Conservation (phyloP, 2,888 invertebrate genomes). For the Dastarcus helophoroides region DNA sequence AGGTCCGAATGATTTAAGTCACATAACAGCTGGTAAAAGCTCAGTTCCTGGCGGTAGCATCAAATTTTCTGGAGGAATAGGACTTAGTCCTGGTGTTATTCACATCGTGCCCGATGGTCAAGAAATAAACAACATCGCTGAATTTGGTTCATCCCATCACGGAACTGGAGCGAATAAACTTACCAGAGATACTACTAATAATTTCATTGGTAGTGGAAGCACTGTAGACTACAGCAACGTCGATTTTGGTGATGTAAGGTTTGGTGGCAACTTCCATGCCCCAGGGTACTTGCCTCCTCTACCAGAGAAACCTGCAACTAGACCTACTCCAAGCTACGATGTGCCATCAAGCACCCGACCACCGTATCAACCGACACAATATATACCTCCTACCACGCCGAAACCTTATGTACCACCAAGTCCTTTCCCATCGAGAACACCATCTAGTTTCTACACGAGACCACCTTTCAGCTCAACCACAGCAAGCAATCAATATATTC, state of each 20-base stretch:
- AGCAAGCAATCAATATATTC: constrained; percentile 6
- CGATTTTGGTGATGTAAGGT: constrained; percentile 28
- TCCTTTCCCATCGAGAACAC: background rate
- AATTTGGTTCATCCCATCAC: constrained; percentile 22
- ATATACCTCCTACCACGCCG: constrained; percentile 3
- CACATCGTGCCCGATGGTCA: constrained; percentile 22
- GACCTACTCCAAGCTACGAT: constrained; percentile 12
- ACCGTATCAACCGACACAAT: constrained; percentile 10
- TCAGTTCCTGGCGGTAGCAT: constrained; percentile 23
- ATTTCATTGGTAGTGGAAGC: constrained; percentile 20
- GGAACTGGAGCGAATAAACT: constrained; percentile 26
- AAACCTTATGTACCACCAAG: constrained; percentile 4
- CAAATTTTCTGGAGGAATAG: constrained; percentile 22
- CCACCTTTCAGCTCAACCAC: constrained; percentile 10
- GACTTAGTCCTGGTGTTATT: constrained; percentile 26
- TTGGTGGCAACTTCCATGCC: constrained; percentile 30
- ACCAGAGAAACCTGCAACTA: constrained; percentile 15
- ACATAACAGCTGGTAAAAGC: constrained; percentile 25
- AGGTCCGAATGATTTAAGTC: constrained; percentile 6
- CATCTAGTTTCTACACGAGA: background rate
- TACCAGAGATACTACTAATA: constrained; percentile 23
- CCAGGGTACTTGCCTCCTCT: constrained; percentile 34
- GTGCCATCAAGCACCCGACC: constrained; percentile 10
- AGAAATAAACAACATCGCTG: constrained; percentile 21
- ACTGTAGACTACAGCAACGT: constrained; percentile 31